Conservation (phyloP, 2,888 invertebrate genomes). For the Aricia artaxerxes region DNA sequence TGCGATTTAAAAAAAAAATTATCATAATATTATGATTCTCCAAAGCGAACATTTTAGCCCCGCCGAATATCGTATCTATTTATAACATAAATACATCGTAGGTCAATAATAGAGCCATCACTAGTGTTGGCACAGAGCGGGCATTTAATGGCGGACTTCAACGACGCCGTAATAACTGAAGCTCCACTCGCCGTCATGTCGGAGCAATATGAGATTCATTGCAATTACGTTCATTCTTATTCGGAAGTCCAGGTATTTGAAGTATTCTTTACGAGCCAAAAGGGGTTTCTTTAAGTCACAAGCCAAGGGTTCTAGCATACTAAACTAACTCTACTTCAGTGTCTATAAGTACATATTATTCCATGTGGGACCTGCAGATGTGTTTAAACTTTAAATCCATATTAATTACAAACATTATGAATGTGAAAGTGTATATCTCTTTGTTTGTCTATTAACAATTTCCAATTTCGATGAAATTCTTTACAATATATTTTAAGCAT, state of each 20-base stretch:
- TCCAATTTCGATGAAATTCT: too few relatives aligned
- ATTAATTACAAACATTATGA: neutral
- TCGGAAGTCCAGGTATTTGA: neutral
- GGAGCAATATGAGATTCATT: slow-evolving; percentile 20
- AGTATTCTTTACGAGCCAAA: neutral
- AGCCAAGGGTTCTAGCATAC: neutral
- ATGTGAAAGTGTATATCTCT: too few relatives aligned
- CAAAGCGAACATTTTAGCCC: too few relatives aligned
- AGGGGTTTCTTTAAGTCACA: neutral
- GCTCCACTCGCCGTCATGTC: slow-evolving; percentile 8
- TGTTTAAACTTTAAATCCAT: neutral
- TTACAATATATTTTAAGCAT: too few relatives aligned
- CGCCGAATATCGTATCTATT: neutral
- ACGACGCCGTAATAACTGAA: slow-evolving; percentile 17
- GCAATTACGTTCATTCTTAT: slow-evolving; percentile 9
- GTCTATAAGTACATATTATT: too few relatives aligned
- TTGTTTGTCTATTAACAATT: too few relatives aligned
- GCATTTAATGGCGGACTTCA: slow-evolving; percentile 8
- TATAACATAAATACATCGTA: neutral
- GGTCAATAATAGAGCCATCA: neutral
- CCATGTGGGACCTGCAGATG: neutral
- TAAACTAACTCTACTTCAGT: neutral
- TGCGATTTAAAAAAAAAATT: too few relatives aligned
- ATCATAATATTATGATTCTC: too few relatives aligned
- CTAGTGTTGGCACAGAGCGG: slow-evolving; percentile 23